Percentiles rank a stretch among this genome's conserved stretches.
phyloP scores from a whole-genome alignment of 2,113 vertebrate species.

The Ia io region DNA sequence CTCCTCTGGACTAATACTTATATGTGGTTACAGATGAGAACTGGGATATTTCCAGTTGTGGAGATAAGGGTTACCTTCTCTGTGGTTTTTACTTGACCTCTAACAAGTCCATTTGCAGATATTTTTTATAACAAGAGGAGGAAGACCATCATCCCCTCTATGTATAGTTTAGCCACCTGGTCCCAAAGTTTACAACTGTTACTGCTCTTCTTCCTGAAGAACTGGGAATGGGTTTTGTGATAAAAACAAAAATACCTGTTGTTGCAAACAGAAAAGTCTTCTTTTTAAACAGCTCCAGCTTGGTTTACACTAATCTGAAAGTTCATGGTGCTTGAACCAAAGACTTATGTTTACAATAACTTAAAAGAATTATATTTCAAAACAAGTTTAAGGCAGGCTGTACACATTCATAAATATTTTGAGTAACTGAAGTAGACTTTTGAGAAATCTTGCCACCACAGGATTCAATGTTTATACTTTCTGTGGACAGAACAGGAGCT shows the following conservation, averaged over 20 bases:
- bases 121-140: background rate
- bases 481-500: constrained; percentile 75
- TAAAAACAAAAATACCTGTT: constrained; percentile 56
- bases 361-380: constrained; percentile 59
- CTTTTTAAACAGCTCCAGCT: constrained; percentile 36
- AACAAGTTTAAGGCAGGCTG: constrained; percentile 29
- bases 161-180: constrained; percentile 16
- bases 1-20: background rate
- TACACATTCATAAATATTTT: constrained; percentile 50
- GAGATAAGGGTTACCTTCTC: background rate
- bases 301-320: constrained; percentile 7
- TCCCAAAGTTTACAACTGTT: constrained; percentile 1
- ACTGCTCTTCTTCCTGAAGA: constrained; percentile 33
- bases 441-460: constrained; percentile 78
- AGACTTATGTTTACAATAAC: constrained; percentile 35
- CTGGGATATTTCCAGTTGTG: background rate
- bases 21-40: background rate
- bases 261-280: constrained; percentile 9
- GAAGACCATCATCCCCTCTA: background rate
- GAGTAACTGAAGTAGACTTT: constrained; percentile 69
- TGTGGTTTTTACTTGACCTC: background rate
- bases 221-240: background rate
- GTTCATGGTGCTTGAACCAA: background rate
- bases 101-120: background rate
- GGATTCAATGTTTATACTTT: constrained; percentile 72